These are phyloP conservation scores for Coremacera marginata DNA, from an alignment of 2,888 invertebrate genomes.

Conservation along the genomic window DNA sequence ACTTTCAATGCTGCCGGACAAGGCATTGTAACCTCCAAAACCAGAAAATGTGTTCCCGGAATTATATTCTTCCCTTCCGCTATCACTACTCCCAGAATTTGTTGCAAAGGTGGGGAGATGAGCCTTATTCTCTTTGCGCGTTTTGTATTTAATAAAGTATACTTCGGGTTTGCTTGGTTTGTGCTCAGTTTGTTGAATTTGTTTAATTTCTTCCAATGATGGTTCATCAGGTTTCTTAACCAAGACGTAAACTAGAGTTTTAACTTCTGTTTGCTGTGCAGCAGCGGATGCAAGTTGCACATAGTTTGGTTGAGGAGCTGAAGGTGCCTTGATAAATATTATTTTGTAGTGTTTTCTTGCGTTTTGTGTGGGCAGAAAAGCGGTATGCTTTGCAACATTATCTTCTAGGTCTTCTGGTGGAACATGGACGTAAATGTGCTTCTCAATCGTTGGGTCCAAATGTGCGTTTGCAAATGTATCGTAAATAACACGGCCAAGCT, in stretches of 20 bases:
- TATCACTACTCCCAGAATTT: constrained; percentile 8
- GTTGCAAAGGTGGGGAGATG: not conserved
- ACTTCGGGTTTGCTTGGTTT: constrained; percentile 79
- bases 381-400: constrained; percentile 68
- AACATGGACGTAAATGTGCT: constrained; percentile 89
- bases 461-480: constrained; percentile 64
- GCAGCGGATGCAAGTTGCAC: constrained; percentile 71
- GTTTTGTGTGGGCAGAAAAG: constrained; percentile 72
- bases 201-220: constrained; percentile 74
- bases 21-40: not conserved
- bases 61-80: constrained; percentile 36
- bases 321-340: constrained; percentile 79
- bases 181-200: constrained; percentile 71
- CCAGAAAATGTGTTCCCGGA: not conserved
- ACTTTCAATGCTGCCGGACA: constrained; percentile 26
- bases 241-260: constrained; percentile 78
- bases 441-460: constrained; percentile 75
- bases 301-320: constrained; percentile 73
- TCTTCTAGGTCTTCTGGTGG: constrained; percentile 85
- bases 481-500: constrained; percentile 52
- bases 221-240: constrained; percentile 79
- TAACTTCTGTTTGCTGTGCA: constrained; percentile 77
- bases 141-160: constrained; percentile 80
- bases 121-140: constrained; percentile 67
- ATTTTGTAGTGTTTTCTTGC: constrained; percentile 81